Evolutionary conservation across 2,113 vertebrate genomes (phyloP).

Genomic region (Muntiacus muntjak): DNA sequence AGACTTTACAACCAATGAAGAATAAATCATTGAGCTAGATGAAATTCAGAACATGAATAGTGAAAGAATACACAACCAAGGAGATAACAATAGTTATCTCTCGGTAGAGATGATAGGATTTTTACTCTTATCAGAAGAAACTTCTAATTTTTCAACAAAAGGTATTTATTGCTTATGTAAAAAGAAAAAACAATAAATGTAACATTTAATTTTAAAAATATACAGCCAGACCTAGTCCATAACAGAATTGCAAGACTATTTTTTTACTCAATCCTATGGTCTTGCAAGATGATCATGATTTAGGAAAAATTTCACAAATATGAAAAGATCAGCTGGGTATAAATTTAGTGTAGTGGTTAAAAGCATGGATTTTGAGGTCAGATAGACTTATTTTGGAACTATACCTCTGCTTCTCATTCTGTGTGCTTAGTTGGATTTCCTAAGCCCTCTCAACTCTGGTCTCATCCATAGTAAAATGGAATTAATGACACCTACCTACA

Average conservation of each 20-base stretch:
- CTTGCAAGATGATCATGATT: neutral
- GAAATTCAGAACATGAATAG: neutral
- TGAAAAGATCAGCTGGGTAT: neutral
- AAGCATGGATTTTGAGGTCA: neutral
- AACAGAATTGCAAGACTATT: neutral
- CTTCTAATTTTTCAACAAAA: constrained; percentile 10
- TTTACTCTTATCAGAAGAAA: neutral
- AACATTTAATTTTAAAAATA: neutral
- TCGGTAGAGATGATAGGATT: neutral
- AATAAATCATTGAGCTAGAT: neutral
- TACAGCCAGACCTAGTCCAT: neutral
- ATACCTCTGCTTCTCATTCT: neutral
- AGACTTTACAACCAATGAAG: neutral
- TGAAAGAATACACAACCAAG: neutral
- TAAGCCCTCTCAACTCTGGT: neutral
- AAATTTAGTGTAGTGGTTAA: neutral
- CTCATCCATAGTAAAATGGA: neutral
- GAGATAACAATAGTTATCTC: neutral
- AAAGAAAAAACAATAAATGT: neutral
- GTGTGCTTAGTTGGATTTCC: neutral
- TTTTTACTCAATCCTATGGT: neutral
- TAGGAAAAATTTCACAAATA: neutral
- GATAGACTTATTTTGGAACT: neutral
- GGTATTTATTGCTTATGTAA: neutral
- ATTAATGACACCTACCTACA: neutral